Evolutionary conservation across 2,888 invertebrate genomes (phyloP).

Genomic region (Crepidodera aurea): DNA sequence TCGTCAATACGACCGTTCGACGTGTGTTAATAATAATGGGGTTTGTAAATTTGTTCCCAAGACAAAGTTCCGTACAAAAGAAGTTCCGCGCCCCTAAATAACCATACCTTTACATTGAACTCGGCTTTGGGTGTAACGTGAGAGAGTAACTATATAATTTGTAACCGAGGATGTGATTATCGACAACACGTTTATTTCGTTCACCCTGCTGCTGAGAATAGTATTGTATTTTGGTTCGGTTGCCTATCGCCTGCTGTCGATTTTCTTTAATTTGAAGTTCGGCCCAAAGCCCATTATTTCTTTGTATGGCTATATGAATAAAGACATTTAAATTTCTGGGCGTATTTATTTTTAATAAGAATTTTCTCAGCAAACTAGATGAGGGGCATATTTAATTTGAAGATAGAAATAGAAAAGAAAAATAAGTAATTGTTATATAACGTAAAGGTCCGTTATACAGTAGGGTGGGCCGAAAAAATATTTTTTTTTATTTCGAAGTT

Average conservation of each 20-base stretch:
- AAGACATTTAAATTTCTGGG: conserved; percentile 55
- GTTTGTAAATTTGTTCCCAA: conserved; percentile 40
- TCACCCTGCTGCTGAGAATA: conserved; percentile 45
- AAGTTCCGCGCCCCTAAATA: conserved; percentile 57
- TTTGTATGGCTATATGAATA: conserved; percentile 51
- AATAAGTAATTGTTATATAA: no score
- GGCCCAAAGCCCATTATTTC: conserved; percentile 50
- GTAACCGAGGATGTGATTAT: conserved; percentile 47
- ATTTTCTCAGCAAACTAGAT: background rate
- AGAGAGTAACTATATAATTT: conserved; percentile 44
- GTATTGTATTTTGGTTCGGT: conserved; percentile 37
- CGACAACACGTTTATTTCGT: conserved; percentile 38
- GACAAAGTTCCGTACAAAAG: conserved; percentile 40
- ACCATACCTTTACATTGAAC: conserved; percentile 40
- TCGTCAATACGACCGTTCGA: no score
- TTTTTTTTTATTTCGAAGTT: no score
- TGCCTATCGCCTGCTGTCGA: conserved; percentile 46
- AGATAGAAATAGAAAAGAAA: background rate
- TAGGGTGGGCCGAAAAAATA: no score
- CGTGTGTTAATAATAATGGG: conserved; percentile 43
- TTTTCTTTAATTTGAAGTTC: conserved; percentile 51
- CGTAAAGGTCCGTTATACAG: no score
- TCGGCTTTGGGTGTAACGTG: conserved; percentile 40
- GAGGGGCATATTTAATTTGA: background rate
- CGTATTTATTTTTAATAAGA: background rate